phyloP scores from a whole-genome alignment of 2,113 vertebrate species.

The Chascanopsetta lugubris region DNA sequence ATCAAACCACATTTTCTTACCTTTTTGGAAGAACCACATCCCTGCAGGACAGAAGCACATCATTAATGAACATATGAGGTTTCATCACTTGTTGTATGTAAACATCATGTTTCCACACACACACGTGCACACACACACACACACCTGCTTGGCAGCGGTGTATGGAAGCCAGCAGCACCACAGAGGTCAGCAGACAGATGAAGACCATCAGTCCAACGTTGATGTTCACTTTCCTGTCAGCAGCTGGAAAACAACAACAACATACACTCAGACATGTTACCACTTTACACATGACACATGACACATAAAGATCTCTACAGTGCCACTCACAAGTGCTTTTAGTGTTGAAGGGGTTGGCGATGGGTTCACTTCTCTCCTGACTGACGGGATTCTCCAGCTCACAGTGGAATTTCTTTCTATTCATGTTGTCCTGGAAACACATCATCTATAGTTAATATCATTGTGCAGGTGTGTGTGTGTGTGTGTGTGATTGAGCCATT shows the following conservation, averaged over 20 bases:
- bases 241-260: not conserved
- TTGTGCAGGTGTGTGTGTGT: no score
- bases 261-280: not conserved
- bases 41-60: conserved; percentile 35
- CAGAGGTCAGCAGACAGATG: not conserved
- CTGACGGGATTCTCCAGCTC: conserved; percentile 50
- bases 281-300: not conserved
- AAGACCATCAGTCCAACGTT: conserved; percentile 17
- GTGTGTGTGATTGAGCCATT: no score
- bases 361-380: not conserved
- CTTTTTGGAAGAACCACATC: conserved; percentile 66
- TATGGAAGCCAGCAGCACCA: not conserved
- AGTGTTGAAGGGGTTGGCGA: not conserved
- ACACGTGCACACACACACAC: not conserved
- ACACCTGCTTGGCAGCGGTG: conserved; percentile 55
- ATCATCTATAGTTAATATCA: no score
- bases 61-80: not conserved
- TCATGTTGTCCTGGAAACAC: not conserved
- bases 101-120: not conserved
- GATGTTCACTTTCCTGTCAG: not conserved
- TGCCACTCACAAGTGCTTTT: not conserved
- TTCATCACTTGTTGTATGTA: no score
- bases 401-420: conserved; percentile 10
- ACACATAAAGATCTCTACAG: not conserved
- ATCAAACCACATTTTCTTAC: conserved; percentile 39